Conservation (phyloP, 2,797 vertebrate species). For the Lindbergichthys nudifrons region DNA sequence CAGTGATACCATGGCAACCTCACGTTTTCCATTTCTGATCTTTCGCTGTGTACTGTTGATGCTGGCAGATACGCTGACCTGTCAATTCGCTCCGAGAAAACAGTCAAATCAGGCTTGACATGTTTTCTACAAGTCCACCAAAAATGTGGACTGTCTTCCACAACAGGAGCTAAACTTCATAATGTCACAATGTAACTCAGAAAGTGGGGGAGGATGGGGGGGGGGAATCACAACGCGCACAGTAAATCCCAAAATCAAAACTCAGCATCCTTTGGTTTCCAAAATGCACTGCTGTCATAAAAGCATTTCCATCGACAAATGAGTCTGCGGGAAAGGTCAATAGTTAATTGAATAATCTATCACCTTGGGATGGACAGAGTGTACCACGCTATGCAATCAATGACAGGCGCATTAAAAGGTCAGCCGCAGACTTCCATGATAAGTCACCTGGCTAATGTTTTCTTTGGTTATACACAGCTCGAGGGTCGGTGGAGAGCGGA, state of each 20-base stretch:
- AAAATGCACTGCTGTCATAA: constrained; percentile 90
- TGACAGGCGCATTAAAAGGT: constrained; percentile 98
- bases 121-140: neutral
- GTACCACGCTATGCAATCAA: constrained; percentile 92
- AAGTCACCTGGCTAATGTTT: constrained; percentile 90
- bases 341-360: constrained; percentile 99
- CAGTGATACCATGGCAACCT: constrained; percentile 59
- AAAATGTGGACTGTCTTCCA: constrained; percentile 9
- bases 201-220: constrained; percentile 44
- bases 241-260: constrained; percentile 88
- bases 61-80: constrained; percentile 29
- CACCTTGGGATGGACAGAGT: constrained; percentile 95
- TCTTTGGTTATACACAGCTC: constrained; percentile 79
- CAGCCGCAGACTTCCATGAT: constrained; percentile 94
- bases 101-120: constrained; percentile 39
- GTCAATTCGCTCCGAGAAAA: constrained; percentile 19
- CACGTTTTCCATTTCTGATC: constrained; percentile 38
- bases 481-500: constrained; percentile 41
- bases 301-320: constrained; percentile 94
- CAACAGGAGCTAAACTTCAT: constrained; percentile 63
- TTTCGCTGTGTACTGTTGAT: constrained; percentile 15
- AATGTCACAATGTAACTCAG: constrained; percentile 77
- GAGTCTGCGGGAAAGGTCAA: constrained; percentile 98
- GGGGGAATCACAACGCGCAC: constrained; percentile 57
- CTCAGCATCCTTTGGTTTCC: constrained; percentile 85